A percentile compares a stretch with the other conserved stretches of the same genome.
Evolutionary conservation across 1,140 invertebrate species (phyloP).

Genomic region (Globodera rostochiensis): DNA sequence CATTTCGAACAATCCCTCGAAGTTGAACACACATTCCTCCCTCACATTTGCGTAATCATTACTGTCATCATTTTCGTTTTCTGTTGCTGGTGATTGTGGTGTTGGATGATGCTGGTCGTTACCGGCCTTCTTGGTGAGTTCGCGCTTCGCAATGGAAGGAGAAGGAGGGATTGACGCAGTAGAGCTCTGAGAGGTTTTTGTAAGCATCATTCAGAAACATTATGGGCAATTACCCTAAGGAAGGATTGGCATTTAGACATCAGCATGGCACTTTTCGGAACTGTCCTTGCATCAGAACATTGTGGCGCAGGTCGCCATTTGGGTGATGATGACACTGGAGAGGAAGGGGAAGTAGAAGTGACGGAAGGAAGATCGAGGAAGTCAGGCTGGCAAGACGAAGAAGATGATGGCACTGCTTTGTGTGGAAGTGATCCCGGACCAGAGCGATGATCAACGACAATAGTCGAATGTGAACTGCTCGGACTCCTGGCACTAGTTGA

Average conservation of each 20-base stretch:
- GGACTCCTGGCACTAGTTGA: not conserved
- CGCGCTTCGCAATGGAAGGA: not conserved
- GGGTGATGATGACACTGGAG: conserved; percentile 13
- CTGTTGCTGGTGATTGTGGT: not conserved
- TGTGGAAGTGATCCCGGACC: not conserved
- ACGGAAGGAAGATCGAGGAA: conserved; percentile 5
- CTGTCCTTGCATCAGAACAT: conserved; percentile 9
- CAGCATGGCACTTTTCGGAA: conserved; percentile 16
- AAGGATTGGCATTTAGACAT: conserved; percentile 13
- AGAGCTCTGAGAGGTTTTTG: not conserved
- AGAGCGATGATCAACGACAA: not conserved
- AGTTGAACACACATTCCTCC: conserved; percentile 10
- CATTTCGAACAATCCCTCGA: conserved; percentile 18
- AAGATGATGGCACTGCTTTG: not conserved
- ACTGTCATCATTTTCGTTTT: not conserved
- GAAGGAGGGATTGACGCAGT: not conserved
- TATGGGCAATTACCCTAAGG: not conserved
- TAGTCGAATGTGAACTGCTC: not conserved
- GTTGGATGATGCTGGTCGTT: not conserved
- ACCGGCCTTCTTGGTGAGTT: not conserved
- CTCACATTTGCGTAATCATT: not conserved
- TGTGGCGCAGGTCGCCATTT: not conserved
- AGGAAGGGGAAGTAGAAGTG: conserved; percentile 2
- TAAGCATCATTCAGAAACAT: not conserved
- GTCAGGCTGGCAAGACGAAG: not conserved